Conservation (phyloP, 2,113 vertebrate species). For the Oophaga pumilio region DNA sequence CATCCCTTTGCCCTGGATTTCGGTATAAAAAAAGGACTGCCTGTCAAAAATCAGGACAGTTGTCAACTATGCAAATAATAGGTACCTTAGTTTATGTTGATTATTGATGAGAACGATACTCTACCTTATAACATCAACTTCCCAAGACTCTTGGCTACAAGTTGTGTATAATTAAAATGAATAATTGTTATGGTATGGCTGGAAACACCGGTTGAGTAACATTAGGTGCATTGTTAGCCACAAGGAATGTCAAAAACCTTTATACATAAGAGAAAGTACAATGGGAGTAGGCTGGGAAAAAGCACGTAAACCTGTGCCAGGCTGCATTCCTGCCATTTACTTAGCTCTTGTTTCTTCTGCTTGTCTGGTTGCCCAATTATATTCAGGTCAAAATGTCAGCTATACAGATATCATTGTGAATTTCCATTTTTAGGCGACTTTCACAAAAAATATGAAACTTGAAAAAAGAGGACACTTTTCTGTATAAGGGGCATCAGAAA, state of each 20-base stretch:
- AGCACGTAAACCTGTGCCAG: not conserved
- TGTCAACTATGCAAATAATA: not conserved
- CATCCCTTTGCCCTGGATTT: not conserved
- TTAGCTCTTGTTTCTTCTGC: not conserved
- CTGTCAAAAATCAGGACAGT: not conserved
- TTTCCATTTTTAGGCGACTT: not conserved
- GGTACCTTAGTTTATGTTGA: not conserved
- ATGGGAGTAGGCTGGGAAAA: conserved; percentile 54
- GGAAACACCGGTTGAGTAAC: conserved; percentile 25
- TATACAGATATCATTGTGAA: not conserved
- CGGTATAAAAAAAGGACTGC: not conserved
- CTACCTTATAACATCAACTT: not conserved
- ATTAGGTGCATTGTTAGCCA: conserved; percentile 4
- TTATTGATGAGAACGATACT: not conserved
- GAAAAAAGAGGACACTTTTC: too few relatives aligned
- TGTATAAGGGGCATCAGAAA: too few relatives aligned
- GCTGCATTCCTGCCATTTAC: conserved; percentile 9
- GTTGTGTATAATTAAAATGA: not conserved
- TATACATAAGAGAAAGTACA: conserved; percentile 18
- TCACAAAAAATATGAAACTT: too few relatives aligned
- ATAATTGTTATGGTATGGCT: conserved; percentile 34
- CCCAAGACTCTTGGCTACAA: not conserved
- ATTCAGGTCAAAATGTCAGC: conserved; percentile 27
- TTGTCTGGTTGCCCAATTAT: not conserved
- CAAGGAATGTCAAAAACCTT: conserved; percentile 30